Evolutionary conservation across 2,888 invertebrate species (phyloP).

Genomic region (Tetragnatha montana): DNA sequence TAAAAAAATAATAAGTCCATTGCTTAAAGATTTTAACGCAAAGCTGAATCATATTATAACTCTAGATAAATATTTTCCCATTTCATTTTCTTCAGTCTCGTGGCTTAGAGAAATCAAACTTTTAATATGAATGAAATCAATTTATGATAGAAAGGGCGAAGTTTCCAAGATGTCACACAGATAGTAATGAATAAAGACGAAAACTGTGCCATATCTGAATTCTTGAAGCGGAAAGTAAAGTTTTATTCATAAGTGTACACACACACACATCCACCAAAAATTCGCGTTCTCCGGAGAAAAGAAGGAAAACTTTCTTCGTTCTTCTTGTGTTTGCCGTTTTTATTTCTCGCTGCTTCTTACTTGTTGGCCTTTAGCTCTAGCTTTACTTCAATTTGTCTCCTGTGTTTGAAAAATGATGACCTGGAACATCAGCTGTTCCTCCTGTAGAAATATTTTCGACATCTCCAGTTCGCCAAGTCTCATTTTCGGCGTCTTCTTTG

Average conservation of each 20-base stretch:
- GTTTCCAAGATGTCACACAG: background rate
- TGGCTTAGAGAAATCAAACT: background rate
- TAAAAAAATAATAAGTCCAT: too few relatives aligned
- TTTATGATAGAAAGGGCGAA: background rate
- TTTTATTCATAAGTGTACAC: conserved; percentile 4
- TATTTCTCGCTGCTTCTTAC: background rate
- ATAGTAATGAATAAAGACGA: conserved; percentile 17
- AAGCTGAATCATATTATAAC: too few relatives aligned
- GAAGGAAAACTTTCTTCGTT: background rate
- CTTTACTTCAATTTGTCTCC: conserved; percentile 12
- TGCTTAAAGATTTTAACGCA: too few relatives aligned
- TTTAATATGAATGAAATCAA: background rate
- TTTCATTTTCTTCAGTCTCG: too few relatives aligned
- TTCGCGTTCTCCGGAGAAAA: conserved; percentile 2
- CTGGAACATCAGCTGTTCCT: background rate
- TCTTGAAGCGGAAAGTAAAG: conserved; percentile 4
- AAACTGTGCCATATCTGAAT: background rate
- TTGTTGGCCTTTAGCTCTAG: background rate
- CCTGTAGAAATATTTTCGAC: conserved; percentile 23
- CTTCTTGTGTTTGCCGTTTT: conserved; percentile 13
- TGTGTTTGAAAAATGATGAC: conserved; percentile 48
- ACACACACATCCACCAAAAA: background rate
- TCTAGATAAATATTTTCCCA: too few relatives aligned
- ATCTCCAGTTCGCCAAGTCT: conserved; percentile 3
- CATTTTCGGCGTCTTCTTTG: background rate